phyloP scores from a whole-genome alignment of 2,888 invertebrate species.

The Mimumesa dahlbomi region DNA sequence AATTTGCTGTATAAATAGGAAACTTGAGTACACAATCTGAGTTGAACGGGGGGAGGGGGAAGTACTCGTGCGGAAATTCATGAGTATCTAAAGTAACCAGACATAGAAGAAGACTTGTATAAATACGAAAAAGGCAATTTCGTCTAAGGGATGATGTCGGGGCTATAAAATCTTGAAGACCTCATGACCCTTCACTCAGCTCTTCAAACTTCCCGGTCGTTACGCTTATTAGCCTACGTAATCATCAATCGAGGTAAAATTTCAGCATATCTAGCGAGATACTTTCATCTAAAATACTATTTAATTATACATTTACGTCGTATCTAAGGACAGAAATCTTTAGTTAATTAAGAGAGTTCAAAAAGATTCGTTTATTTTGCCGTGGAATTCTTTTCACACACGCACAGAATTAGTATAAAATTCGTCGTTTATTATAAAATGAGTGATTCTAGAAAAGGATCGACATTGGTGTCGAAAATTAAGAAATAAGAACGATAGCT shows the following conservation, averaged over 20 bases:
- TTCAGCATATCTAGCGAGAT: neutral
- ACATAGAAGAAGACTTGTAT: conserved; percentile 17
- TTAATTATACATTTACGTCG: neutral
- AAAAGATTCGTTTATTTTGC: too few species aligned
- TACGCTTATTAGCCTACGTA: neutral
- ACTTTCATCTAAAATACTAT: conserved; percentile 12
- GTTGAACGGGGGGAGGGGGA: neutral
- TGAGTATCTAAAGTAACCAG: conserved; percentile 32
- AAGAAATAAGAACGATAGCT: too few species aligned
- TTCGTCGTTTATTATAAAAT: too few species aligned
- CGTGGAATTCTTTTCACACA: too few species aligned
- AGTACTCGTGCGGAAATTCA: conserved; percentile 24
- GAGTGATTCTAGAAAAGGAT: too few species aligned
- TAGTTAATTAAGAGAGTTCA: conserved; percentile 7
- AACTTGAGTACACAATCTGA: neutral
- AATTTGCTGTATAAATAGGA: conserved; percentile 36
- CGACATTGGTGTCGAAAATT: too few species aligned
- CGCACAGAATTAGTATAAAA: too few species aligned
- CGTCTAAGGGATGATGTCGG: conserved; percentile 9
- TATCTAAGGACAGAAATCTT: too few species aligned
- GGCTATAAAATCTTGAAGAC: conserved; percentile 17
- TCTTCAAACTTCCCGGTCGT: neutral
- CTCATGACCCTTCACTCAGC: neutral
- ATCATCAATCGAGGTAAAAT: neutral
- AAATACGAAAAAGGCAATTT: conserved; percentile 25